A percentile compares a stretch with the other conserved stretches of the same genome.
phyloP scores from a whole-genome alignment of 37 sponge, comb jelly and placozoan species.

The Haliclona indistincta region DNA sequence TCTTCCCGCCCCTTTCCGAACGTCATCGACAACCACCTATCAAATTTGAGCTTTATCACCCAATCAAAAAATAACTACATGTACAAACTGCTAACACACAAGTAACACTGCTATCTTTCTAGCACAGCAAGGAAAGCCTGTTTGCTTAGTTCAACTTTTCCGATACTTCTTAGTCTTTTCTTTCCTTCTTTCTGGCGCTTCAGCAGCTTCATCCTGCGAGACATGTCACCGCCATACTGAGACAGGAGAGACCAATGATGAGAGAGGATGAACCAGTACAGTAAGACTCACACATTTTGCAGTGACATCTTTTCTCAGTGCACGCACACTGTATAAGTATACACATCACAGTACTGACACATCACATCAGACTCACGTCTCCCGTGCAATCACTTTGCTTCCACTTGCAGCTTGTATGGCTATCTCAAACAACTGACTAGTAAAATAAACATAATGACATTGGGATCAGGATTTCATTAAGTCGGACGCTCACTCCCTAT shows the following conservation, averaged over 20 bases:
- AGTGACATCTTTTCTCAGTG: background rate
- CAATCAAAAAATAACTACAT: too few species aligned
- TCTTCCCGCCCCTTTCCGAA: too few species aligned
- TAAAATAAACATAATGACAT: background rate
- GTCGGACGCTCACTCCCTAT: too few species aligned
- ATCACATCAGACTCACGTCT: constrained; percentile 67
- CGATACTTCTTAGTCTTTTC: constrained; percentile 63
- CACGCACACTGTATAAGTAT: background rate
- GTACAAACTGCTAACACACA: too few species aligned
- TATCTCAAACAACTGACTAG: constrained; percentile 84
- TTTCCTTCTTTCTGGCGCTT: constrained; percentile 86
- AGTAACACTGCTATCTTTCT: too few species aligned
- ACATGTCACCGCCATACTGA: constrained; percentile 95
- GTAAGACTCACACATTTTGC: background rate
- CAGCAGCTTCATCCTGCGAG: constrained; percentile 86
- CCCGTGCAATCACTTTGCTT: constrained; percentile 82
- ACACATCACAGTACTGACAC: background rate
- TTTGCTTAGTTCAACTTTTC: constrained; percentile 81
- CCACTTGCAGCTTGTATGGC: constrained; percentile 89
- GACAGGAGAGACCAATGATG: background rate
- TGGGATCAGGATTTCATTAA: background rate
- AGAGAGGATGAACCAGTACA: background rate
- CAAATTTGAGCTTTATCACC: too few species aligned
- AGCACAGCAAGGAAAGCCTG: constrained; percentile 77
- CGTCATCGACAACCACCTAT: too few species aligned